Conservation (phyloP, 2,888 invertebrate genomes). For the Linyphia triangularis region DNA sequence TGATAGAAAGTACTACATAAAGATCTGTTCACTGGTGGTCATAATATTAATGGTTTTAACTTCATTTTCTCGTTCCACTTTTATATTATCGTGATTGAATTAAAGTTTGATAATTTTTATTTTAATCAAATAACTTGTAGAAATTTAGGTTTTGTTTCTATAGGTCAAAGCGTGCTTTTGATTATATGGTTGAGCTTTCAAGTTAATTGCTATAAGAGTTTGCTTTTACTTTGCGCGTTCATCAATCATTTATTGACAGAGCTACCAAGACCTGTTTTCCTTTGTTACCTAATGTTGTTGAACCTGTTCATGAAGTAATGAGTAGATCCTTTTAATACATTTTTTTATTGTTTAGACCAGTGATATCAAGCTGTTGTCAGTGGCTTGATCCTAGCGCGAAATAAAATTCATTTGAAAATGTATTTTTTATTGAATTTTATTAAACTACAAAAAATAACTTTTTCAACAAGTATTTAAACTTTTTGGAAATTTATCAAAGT, state of each 20-base stretch:
- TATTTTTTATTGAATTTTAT: too few species aligned
- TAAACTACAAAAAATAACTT: too few species aligned
- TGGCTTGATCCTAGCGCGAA: neutral
- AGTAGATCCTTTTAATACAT: neutral
- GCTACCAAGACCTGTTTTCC: neutral
- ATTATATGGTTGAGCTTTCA: conserved; percentile 1
- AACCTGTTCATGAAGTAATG: conserved; percentile 15
- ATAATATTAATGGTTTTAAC: neutral
- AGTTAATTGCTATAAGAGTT: conserved; percentile 18
- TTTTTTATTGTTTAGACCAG: neutral
- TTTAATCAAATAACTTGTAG: neutral
- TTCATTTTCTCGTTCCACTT: neutral
- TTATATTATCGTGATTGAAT: neutral
- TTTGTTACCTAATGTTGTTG: conserved; percentile 12
- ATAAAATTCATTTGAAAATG: neutral
- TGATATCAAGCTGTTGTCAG: neutral
- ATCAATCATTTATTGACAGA: conserved; percentile 13
- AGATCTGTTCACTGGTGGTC: too few species aligned
- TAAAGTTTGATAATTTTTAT: neutral
- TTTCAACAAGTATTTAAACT: too few species aligned
- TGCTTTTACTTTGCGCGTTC: neutral
- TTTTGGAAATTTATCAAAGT: too few species aligned
- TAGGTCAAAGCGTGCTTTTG: neutral
- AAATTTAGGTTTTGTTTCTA: neutral
- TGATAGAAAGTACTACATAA: neutral